Percentiles rank a stretch among this genome's conserved stretches.
phyloP scores from a whole-genome alignment of 2,113 vertebrate species.

The Petrocephalus microphthalmus region DNA sequence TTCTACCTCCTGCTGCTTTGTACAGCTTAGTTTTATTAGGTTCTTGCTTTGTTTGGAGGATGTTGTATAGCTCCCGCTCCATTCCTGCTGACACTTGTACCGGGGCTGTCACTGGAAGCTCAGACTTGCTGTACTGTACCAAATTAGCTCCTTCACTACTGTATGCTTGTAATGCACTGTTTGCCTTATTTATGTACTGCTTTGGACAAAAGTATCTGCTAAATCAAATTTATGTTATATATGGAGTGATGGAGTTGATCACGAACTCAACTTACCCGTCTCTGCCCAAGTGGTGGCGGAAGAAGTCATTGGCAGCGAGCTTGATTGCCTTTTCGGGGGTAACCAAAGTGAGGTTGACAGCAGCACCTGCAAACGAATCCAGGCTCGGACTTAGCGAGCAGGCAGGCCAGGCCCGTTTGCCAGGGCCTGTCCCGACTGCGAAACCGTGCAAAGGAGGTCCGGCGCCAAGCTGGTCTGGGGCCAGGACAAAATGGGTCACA shows the following conservation, averaged over 20 bases:
- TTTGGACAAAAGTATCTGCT: background rate
- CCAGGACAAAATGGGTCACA: background rate
- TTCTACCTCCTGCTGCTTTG: background rate
- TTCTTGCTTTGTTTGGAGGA: background rate
- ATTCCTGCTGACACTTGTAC: background rate
- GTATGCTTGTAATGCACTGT: background rate
- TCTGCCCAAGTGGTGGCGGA: slow-evolving; percentile 60
- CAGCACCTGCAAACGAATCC: slow-evolving; percentile 54
- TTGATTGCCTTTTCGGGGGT: slow-evolving; percentile 73
- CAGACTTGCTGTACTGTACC: background rate
- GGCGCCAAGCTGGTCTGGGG: background rate
- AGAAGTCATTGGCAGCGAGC: slow-evolving; percentile 70
- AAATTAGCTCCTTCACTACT: background rate
- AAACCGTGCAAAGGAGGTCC: background rate
- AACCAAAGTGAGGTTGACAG: slow-evolving; percentile 70
- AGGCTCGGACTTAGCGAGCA: background rate
- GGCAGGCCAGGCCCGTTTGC: background rate
- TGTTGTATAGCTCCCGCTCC: background rate
- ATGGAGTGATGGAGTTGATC: background rate
- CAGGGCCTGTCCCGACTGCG: background rate
- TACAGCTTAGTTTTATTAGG: background rate
- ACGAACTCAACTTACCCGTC: slow-evolving; percentile 53
- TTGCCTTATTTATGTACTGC: background rate
- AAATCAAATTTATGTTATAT: background rate
- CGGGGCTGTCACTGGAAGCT: background rate